Percentiles rank a stretch among this genome's conserved stretches.
Evolutionary conservation across 2,888 invertebrate genomes (phyloP).

Genomic region (Ormia ochracea): DNA sequence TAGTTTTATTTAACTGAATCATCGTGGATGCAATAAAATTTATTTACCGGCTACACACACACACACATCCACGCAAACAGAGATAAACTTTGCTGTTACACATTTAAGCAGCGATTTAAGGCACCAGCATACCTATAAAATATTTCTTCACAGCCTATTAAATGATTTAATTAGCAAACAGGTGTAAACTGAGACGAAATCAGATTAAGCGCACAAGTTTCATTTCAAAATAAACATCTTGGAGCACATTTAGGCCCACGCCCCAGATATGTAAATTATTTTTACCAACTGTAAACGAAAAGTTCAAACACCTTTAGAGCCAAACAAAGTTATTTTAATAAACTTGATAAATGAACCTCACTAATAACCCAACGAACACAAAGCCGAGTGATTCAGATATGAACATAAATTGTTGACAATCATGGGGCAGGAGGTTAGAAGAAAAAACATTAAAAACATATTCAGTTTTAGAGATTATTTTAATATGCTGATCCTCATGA

Average conservation of each 20-base stretch:
- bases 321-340: neutral
- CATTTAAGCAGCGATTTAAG: too few relatives aligned
- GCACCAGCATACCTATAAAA: neutral
- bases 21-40: too few relatives aligned
- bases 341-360: neutral
- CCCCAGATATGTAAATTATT: neutral
- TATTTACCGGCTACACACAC: too few relatives aligned
- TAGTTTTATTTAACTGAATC: too few relatives aligned
- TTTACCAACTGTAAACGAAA: neutral
- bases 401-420: neutral
- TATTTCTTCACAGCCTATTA: conserved; percentile 22
- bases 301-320: neutral
- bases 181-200: conserved; percentile 28
- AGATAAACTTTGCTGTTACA: too few relatives aligned
- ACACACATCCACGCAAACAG: too few relatives aligned
- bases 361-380: neutral
- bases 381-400: neutral
- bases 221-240: neutral
- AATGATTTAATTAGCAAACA: conserved; percentile 38
- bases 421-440: too few relatives aligned
- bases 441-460: too few relatives aligned
- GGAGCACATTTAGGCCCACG: neutral
- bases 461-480: too few relatives aligned
- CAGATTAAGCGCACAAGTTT: neutral
- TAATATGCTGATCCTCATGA: too few relatives aligned